Base-by-base conservation (phyloP, 2,113 vertebrate genomes). In the Psilopsiagon aurifrons region DNA sequence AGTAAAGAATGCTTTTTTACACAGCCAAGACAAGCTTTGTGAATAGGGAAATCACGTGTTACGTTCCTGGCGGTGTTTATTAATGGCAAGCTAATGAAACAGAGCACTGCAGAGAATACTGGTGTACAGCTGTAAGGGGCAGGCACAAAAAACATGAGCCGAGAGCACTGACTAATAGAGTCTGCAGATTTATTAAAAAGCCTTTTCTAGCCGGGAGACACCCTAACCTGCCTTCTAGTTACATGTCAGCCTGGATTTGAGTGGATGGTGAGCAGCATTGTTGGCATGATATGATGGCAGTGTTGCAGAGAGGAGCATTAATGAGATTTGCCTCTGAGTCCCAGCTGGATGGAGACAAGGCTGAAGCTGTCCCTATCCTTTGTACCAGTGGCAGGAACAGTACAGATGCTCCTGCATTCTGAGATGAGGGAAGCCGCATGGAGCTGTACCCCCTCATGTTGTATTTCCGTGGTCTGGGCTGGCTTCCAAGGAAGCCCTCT, bases 121-220 rank as follows among this genome's bases (percentile, higher is more conserved):
- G 79, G 59, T 88, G 27, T 95, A 59, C 67, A 55, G 57, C 78
- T 95, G 95, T 89, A 85, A 89, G 87, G 43, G 81, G 54, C 57
- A 80, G 49, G 35, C 90, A 52, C 47, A 88, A 31, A 90, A 83
- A 70, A 2, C 28, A 2, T 27, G 35, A 93, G 22, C 69, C 15
- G 35, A 59, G 57, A 89, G 4, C 69, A n/a, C 11, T 60, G 43
- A 77, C 41, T 66, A 59, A 27, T 4, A 62, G 73, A 64, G 33
- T 37, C 52, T 88, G 25, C 28, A 39, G 70, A 62, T 80, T 86
- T 81, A 59, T 43, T 82, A 20, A 83, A 76, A 93, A 77, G 6
- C 19, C 4, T 57, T 80, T 93, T 75, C 47, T 78, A 84, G 31
- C 52, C 71, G 22, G 7, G 11, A 73, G 14, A 39, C 33, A 18